Evolutionary conservation across 2,113 vertebrate species (phyloP), one percentile per base, ranked within the genome.

Genomic region (Forbesichthys papilliferus): DNA sequence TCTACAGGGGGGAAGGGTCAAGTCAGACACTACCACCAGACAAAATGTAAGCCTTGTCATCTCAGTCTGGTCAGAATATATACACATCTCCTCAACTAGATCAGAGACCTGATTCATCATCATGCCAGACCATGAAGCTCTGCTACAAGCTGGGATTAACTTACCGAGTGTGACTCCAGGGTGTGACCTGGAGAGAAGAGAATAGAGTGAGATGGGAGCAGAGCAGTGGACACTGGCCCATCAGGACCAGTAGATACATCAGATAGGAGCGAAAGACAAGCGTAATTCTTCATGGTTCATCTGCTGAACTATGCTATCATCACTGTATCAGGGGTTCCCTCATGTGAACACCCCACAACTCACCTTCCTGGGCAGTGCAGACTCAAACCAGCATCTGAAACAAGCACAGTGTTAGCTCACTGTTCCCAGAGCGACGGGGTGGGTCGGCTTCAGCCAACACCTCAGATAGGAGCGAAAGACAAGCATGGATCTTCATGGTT

Each of bases 261-360:
- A 93, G 91, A 11, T 91, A 91, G 83, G 89, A 93, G 90, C 92
- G 93, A 92, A 93, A 94, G 79, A 92, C 85, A 18, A 69, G 0
- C 6, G 3, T 0, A 12, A 7, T 48, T 94, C 92, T 64, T 90
- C 94, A 93, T 46, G 3, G 67, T 55, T 36, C 2, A 78, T 94
- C 93, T 80, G 93, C 79, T 95, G 92, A 95, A 94, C 91, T 94
- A 93, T 93, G 88, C 73, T 42, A 1, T 92, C 93, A 95, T 93
- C 88, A 88, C 20, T 63, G 84, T 84, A 91, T 51, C 78, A 46
- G 9, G 1, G 0, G 0, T 14, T 1, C 66, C 9, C 8, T 20
- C 3, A 5, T 42, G n/a, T 60, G 4, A 5, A 13, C 5, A 6
- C 8, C n/a, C 33, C 0, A 42, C 0, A 36, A 42, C 12, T 16